A percentile compares a stretch with the other conserved stretches of the same genome.
Conservation (phyloP, 1,140 invertebrate species). For the Yoshiicerus persimilis region DNA sequence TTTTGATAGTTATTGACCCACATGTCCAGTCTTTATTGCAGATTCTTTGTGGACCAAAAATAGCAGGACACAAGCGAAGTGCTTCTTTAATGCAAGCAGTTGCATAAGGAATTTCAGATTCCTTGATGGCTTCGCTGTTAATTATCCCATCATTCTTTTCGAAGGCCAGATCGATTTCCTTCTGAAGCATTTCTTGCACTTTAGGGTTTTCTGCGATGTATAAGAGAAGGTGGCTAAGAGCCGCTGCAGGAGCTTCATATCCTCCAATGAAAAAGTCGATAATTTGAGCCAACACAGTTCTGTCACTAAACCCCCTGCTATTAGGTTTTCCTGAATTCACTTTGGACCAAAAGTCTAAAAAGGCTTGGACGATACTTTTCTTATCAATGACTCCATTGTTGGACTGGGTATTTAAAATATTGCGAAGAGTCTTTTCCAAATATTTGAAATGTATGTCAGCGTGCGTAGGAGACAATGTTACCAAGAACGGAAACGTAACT, state of each 20-base stretch:
- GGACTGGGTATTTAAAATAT: background rate
- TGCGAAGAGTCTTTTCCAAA: slow-evolving; percentile 22
- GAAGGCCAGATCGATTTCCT: slow-evolving; percentile 57
- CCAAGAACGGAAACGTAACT: slow-evolving; percentile 39
- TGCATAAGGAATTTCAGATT: slow-evolving; percentile 50
- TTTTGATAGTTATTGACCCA: slow-evolving; percentile 21
- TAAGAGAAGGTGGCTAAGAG: slow-evolving; percentile 26
- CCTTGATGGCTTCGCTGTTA: slow-evolving; percentile 51
- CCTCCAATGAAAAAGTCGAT: slow-evolving; percentile 6
- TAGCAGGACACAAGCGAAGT: slow-evolving; percentile 36
- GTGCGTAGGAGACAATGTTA: slow-evolving; percentile 24
- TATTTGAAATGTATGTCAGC: background rate
- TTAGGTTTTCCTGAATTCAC: background rate
- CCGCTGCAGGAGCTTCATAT: background rate
- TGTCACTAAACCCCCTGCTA: background rate
- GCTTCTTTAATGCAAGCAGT: slow-evolving; percentile 49
- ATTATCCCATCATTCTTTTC: slow-evolving; percentile 50
- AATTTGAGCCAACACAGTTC: background rate
- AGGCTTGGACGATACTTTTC: slow-evolving; percentile 12
- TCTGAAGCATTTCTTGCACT: slow-evolving; percentile 60
- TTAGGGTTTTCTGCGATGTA: slow-evolving; percentile 53
- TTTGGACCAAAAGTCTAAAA: slow-evolving; percentile 8
- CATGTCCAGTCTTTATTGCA: slow-evolving; percentile 45
- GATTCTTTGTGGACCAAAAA: slow-evolving; percentile 39
- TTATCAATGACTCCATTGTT: background rate